Base-by-base conservation (phyloP, 2,888 invertebrate species). In the Aporophyla nigra region DNA sequence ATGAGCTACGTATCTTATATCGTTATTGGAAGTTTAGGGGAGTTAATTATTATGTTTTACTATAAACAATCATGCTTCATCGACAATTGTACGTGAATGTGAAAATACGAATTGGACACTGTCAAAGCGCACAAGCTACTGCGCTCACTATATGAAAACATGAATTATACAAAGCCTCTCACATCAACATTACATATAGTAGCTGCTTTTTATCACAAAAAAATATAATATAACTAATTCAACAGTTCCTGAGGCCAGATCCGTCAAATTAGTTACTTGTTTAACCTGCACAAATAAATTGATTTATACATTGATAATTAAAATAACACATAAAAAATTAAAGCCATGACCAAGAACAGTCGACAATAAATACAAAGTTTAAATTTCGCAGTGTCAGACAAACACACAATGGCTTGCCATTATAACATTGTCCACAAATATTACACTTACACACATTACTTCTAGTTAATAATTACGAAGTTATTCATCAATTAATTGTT, bases 261-360 rank as follows among this genome's bases (percentile, higher is more conserved):
- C 49, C 43, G 46, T 73, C 10, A n/a, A 74, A 53, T 68, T 46
- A 24, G 40, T 43, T 49, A 66, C 19, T 56, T 40, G 24, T 62
- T 19, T 33, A 66, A 74, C 46, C 65, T 66, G 72, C 56, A 58
- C n/a, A 71, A 66, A 73, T 54, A 54, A 51, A 67, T 40, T 49
- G 24, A 73, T 76, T 51, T 59, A 76, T 54, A 61, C 61, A n/a
- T 67, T 46, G 54, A 56, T 77, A 51, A 67, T 2, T 58, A 58
- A 74, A 59, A n/a, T n/a, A n/a, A 63, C 58, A 85, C 76, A 80
- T 76, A 83, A 83, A 84, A 89, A 92, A 91, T 93, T 93, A 92
- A 93, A 94, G 93, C 93, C 91, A 88, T 90, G 89, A 92, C 91
- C 91, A 92, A 92, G 86, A 88, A 85, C 86, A 88, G 84, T 86